These are phyloP conservation scores for Pseudochirops cupreus DNA, from an alignment of 2,797 vertebrate species.

Conservation along the genomic window DNA sequence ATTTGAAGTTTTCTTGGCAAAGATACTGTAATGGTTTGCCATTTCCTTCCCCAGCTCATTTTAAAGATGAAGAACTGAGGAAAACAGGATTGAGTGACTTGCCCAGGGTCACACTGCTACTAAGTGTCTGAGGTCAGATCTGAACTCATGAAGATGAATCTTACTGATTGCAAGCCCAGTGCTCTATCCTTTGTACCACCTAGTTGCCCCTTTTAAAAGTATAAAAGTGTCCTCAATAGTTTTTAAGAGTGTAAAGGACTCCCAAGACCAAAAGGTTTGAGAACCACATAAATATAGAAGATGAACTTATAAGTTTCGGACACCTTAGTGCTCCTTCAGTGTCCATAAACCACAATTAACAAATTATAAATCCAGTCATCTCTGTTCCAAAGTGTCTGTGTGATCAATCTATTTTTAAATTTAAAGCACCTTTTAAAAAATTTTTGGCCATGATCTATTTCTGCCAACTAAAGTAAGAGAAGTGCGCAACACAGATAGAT, in stretches of 20 bases:
- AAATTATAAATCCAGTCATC: slow-evolving; percentile 47
- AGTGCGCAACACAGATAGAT: background rate
- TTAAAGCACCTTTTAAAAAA: slow-evolving; percentile 18
- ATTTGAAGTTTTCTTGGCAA: background rate
- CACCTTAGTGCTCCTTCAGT: slow-evolving; percentile 5
- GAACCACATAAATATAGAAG: background rate
- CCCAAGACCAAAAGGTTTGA: background rate
- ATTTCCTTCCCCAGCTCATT: background rate
- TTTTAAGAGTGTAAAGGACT: background rate
- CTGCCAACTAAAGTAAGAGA: slow-evolving; percentile 3
- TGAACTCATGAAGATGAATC: background rate
- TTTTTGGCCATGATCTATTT: slow-evolving; percentile 43
- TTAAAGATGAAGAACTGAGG: background rate
- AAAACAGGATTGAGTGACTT: background rate
- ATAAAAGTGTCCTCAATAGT: too few relatives aligned
- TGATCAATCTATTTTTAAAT: slow-evolving; percentile 23
- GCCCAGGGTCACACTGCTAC: background rate
- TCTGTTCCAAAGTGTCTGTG: slow-evolving; percentile 33
- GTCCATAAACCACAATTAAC: slow-evolving; percentile 13
- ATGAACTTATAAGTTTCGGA: slow-evolving; percentile 30
- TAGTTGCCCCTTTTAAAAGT: too few relatives aligned
- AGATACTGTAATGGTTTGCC: background rate
- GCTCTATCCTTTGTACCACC: background rate
- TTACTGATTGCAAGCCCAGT: background rate
- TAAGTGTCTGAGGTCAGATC: background rate